Percentiles rank a stretch among this genome's conserved stretches.
These are phyloP conservation scores for Nemapogon koenigi DNA, from an alignment of 2,888 invertebrate species.

Conservation along the genomic window DNA sequence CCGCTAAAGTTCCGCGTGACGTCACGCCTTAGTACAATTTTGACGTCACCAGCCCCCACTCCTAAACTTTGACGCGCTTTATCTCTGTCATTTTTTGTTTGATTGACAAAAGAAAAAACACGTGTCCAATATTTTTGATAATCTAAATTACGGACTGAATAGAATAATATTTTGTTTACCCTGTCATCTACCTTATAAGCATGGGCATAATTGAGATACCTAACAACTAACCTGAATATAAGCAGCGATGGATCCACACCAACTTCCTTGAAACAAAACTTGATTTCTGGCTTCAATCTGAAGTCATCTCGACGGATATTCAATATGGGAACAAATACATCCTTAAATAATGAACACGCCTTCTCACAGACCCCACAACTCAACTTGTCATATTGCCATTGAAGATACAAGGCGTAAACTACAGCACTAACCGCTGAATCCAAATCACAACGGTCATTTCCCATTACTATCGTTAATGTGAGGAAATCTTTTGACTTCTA, in stretches of 20 bases:
- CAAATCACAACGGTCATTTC: slow-evolving; percentile 89
- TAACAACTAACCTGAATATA: slow-evolving; percentile 71
- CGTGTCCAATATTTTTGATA: too few species aligned
- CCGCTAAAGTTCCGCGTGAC: too few species aligned
- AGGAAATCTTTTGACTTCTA: slow-evolving; percentile 28
- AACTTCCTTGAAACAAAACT: slow-evolving; percentile 65
- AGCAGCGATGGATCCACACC: slow-evolving; percentile 63
- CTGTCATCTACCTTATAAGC: too few species aligned
- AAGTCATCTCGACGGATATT: slow-evolving; percentile 74
- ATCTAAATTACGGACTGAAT: too few species aligned
- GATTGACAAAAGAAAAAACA: too few species aligned
- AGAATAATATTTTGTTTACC: too few species aligned
- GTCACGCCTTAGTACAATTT: too few species aligned
- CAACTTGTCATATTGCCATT: slow-evolving; percentile 38
- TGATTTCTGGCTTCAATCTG: slow-evolving; percentile 78
- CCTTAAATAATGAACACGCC: slow-evolving; percentile 29
- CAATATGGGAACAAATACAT: slow-evolving; percentile 71
- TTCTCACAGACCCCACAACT: slow-evolving; percentile 33
- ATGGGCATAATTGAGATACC: too few species aligned
- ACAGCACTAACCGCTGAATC: slow-evolving; percentile 80
- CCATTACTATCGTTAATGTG: slow-evolving; percentile 68
- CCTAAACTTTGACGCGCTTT: too few species aligned
- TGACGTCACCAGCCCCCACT: too few species aligned
- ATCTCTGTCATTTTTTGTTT: too few species aligned
- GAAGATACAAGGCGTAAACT: slow-evolving; percentile 64